Base-by-base conservation (phyloP, 2,797 vertebrate genomes). In the Anguilla megastoma region DNA sequence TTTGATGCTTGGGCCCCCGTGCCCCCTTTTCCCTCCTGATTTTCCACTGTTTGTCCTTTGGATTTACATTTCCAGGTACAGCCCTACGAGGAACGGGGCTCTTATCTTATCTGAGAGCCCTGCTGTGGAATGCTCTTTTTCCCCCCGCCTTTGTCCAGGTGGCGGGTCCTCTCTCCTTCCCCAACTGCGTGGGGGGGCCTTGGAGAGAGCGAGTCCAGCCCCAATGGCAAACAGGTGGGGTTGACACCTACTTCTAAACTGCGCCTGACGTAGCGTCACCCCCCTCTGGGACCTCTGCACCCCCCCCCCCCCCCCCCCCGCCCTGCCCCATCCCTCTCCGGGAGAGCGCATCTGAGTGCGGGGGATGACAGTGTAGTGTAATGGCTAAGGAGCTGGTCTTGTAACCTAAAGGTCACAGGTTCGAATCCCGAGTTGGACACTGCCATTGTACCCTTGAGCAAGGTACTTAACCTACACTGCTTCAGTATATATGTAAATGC, bases 151-250 rank as follows among this genome's bases (percentile, higher is more conserved):
- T 83, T 41, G 45, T 60, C 27, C 82, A 54, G 80, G 85, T 85
- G 87, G 63, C 24, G 1, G 48, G 56, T 71, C 80, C 66, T 30
- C 66, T 85, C 50, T 21, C 50, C n/a, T 24, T 87, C 5, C 50
- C 3, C 10, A 85, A 88, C 87, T 84, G 74, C 18, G 48, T 48
- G 80, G 82, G 66, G 33, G 66, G 79, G 60, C 33, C 30, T 45
- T 18, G 27, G 45, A 80, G 80, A n/a, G 24, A 36, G 69, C 33
- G 9, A 50, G 71, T 85, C 90, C 90, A 92, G 86, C 86, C 87
- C 85, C 52, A 50, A 88, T 88, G 33, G 90, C 88, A 89, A 91
- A 92, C 90, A 92, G 90, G 91, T 91, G 90, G 90, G 89, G 89
- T 83, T 88, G 86, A 89, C 89, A 90, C 87, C 27, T 41, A 85